phyloP scores from a whole-genome alignment of 1,140 invertebrate species.

The Caenorhabditis brenneri region DNA sequence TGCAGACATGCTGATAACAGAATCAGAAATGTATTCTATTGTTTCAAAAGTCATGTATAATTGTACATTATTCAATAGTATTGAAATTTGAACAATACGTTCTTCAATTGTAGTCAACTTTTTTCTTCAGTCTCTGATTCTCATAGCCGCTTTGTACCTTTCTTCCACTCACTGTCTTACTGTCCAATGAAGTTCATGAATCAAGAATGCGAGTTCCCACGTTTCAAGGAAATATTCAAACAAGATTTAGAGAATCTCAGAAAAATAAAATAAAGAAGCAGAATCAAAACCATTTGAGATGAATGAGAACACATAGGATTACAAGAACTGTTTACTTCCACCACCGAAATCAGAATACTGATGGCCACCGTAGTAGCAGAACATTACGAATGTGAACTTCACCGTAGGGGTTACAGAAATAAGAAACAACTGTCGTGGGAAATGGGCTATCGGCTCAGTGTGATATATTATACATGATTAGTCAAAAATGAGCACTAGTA shows the following conservation, averaged over 20 bases:
- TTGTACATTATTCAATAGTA: background rate
- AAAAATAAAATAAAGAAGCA: too few relatives aligned
- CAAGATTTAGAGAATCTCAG: too few relatives aligned
- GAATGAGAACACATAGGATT: too few relatives aligned
- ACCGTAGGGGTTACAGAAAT: too few relatives aligned
- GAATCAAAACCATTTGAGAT: too few relatives aligned
- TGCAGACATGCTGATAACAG: background rate
- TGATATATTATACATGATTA: slow-evolving; percentile 34
- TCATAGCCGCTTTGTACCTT: too few relatives aligned
- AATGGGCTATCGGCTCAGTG: background rate
- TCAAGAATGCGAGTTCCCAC: too few relatives aligned
- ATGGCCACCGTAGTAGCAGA: background rate
- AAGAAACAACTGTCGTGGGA: background rate
- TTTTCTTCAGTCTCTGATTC: background rate
- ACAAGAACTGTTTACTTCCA: background rate
- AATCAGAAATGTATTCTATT: background rate
- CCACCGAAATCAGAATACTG: background rate
- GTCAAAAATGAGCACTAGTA: background rate
- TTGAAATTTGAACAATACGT: background rate
- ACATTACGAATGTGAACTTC: background rate
- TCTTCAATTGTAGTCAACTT: background rate
- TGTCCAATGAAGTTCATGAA: too few relatives aligned
- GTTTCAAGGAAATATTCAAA: too few relatives aligned
- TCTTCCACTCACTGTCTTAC: too few relatives aligned
- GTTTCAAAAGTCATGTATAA: background rate